These are phyloP conservation scores for Itoplectis maculator DNA, from an alignment of 2,888 invertebrate species.

Conservation along the genomic window DNA sequence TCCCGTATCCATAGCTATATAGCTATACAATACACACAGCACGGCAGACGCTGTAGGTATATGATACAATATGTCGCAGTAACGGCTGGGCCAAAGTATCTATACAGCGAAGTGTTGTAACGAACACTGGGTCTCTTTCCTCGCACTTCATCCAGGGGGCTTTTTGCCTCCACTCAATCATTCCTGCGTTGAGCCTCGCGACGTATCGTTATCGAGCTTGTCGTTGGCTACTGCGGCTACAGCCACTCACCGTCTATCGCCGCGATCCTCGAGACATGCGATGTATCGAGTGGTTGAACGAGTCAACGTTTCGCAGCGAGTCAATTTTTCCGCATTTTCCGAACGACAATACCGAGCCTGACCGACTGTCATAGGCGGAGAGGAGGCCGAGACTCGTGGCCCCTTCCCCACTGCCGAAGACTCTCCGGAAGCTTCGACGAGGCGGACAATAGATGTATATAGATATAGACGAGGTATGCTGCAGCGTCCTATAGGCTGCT, in stretches of 20 bases:
- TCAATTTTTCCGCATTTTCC: conserved; percentile 1
- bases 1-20: conserved; percentile 2
- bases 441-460: conserved; percentile 7
- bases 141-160: conserved; percentile 19
- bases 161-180: conserved; percentile 36
- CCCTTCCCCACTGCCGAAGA: neutral
- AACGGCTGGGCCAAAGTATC: neutral
- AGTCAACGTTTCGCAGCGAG: neutral
- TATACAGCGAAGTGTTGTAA: neutral
- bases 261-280: too few relatives aligned
- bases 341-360: neutral
- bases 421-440: conserved; percentile 8
- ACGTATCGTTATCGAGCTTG: conserved; percentile 8
- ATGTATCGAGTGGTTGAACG: too few relatives aligned
- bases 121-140: conserved; percentile 15
- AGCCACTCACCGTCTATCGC: too few relatives aligned
- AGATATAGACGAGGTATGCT: neutral
- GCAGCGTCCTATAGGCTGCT: neutral
- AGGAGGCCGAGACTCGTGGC: neutral
- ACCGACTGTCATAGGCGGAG: neutral
- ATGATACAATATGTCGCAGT: neutral
- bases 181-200: conserved; percentile 4
- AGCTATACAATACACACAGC: neutral
- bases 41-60: neutral
- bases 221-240: neutral